Evolutionary conservation across 30 jellyfish, hydroid and myxozoan species (phyloP).

Genomic region (Turritopsis rubra): DNA sequence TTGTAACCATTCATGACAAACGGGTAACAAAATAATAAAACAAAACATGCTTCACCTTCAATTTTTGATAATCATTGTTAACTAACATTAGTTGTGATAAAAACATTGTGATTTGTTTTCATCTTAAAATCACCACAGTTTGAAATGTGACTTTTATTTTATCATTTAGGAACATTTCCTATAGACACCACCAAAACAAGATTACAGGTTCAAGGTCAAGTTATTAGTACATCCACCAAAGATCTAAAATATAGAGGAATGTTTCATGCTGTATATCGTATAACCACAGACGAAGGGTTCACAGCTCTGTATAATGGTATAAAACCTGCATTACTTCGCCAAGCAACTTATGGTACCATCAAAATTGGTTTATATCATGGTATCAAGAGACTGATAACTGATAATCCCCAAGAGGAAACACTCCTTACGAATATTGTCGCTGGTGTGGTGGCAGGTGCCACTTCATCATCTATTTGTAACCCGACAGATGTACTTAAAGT

Average conservation of each 20-base stretch:
- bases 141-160: neutral
- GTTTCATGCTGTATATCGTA: conserved; percentile 84
- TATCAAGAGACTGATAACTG: conserved; percentile 43
- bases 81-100: no score
- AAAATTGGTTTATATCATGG: conserved; percentile 93
- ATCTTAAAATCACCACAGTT: no score
- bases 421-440: conserved; percentile 54
- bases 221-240: conserved; percentile 45
- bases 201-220: conserved; percentile 96
- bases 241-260: conserved; percentile 81
- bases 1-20: no score
- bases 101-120: neutral
- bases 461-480: conserved; percentile 75
- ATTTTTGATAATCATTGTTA: no score
- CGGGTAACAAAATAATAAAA: no score
- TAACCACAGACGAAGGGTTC: conserved; percentile 77
- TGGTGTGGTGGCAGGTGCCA: conserved; percentile 85
- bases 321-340: conserved; percentile 85
- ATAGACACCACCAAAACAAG: conserved; percentile 91
- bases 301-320: conserved; percentile 73
- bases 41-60: no score
- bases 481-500: conserved; percentile 96
- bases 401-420: conserved; percentile 80
- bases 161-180: conserved; percentile 77
- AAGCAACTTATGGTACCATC: conserved; percentile 94